These are phyloP conservation scores for Ophiodon elongatus DNA, from an alignment of 2,113 vertebrate species.

Conservation along the genomic window DNA sequence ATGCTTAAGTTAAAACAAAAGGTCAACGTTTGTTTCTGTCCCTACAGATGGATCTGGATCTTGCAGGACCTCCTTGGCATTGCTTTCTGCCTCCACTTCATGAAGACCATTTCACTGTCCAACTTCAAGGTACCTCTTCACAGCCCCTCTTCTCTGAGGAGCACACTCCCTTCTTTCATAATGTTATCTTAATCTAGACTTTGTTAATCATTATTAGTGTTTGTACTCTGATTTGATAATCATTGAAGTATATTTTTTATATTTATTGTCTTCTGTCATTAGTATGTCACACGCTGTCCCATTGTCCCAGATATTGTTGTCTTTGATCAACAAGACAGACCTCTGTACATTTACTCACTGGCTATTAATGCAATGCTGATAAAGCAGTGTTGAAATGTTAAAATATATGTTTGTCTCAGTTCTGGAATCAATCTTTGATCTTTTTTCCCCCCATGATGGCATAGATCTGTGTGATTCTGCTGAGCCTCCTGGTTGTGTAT, in stretches of 20 bases:
- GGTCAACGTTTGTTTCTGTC: conserved; percentile 52
- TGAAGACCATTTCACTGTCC: conserved; percentile 94
- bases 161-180: background rate
- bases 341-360: background rate
- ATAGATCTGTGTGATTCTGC: conserved; percentile 95
- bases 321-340: background rate
- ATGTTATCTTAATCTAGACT: background rate
- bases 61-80: conserved; percentile 95
- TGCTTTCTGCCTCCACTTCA: conserved; percentile 96
- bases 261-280: background rate
- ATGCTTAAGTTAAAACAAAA: background rate
- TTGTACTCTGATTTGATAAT: background rate
- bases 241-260: background rate
- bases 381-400: background rate
- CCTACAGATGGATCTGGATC: conserved; percentile 94
- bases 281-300: background rate
- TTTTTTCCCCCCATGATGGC: conserved; percentile 19
- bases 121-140: conserved; percentile 92
- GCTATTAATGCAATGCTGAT: background rate
- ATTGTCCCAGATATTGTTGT: background rate
- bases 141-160: background rate
- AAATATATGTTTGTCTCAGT: background rate
- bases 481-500: conserved; percentile 94
- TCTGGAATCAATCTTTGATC: background rate
- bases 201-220: background rate